These are phyloP conservation scores for Monopterus albus DNA, from an alignment of 2,113 vertebrate genomes.

Conservation along the genomic window DNA sequence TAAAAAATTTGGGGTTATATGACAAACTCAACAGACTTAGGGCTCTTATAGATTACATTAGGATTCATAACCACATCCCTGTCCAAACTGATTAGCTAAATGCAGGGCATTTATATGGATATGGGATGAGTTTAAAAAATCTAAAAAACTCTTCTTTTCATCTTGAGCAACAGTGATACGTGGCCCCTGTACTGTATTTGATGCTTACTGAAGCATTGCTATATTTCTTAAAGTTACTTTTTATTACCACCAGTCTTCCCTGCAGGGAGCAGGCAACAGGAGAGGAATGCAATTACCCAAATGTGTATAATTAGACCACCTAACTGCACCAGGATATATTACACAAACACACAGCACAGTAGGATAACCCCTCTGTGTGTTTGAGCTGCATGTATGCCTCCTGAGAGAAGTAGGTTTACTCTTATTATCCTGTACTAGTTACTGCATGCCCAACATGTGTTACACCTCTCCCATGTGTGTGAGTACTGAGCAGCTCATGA, in stretches of 20 bases:
- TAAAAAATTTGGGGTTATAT: conserved; percentile 4
- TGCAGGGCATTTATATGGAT: conserved; percentile 8
- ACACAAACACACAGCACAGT: conserved; percentile 21
- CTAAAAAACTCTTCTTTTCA: conserved; percentile 20
- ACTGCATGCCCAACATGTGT: conserved; percentile 15
- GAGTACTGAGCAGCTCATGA: conserved; percentile 33
- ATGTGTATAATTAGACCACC: conserved; percentile 37
- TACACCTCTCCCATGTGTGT: conserved; percentile 30
- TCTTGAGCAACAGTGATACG: neutral
- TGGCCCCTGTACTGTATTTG: conserved; percentile 22
- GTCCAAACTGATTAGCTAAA: conserved; percentile 5
- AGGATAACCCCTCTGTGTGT: conserved; percentile 25
- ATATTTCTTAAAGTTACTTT: conserved; percentile 47
- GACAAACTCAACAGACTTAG: conserved; percentile 5
- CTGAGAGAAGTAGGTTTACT: conserved; percentile 36
- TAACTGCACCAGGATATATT: conserved; percentile 47
- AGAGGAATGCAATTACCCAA: conserved; percentile 60
- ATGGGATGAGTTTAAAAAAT: neutral
- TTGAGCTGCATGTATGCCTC: conserved; percentile 40
- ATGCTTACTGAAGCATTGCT: conserved; percentile 31
- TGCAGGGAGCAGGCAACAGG: conserved; percentile 44
- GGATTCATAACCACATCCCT: neutral
- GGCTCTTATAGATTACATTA: neutral
- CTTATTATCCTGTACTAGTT: conserved; percentile 54
- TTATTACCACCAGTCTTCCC: conserved; percentile 49